Evolutionary conservation across 2,888 invertebrate species (phyloP).

Genomic region (Lapara coniferarum): DNA sequence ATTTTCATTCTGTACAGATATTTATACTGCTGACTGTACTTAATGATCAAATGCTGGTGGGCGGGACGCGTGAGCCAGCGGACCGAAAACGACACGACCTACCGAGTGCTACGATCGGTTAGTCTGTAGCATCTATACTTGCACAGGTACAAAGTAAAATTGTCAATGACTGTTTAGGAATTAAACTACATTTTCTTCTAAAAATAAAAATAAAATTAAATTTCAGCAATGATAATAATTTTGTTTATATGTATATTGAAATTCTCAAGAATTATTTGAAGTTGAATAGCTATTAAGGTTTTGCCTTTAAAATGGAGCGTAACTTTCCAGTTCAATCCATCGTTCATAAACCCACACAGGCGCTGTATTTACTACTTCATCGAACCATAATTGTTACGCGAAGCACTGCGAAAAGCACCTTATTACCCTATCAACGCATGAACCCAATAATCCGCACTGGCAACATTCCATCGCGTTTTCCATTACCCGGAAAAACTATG

Average conservation of each 20-base stretch:
- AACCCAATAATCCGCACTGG: slow-evolving; percentile 17
- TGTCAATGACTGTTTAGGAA: no score
- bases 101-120: background rate
- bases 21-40: no score
- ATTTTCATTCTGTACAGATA: no score
- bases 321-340: no score
- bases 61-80: background rate
- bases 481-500: slow-evolving; percentile 23
- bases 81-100: background rate
- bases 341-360: background rate
- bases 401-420: background rate
- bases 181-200: no score
- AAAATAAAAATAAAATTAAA: no score
- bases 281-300: no score
- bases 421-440: slow-evolving; percentile 4
- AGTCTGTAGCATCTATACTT: background rate
- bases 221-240: no score
- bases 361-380: background rate
- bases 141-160: background rate
- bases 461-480: slow-evolving; percentile 20
- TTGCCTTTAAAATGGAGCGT: no score
- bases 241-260: no score
- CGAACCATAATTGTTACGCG: background rate
- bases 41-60: slow-evolving; percentile 13
- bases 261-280: no score